Base-by-base conservation (phyloP, 2,888 invertebrate genomes). In the Drosophila barbarae region DNA sequence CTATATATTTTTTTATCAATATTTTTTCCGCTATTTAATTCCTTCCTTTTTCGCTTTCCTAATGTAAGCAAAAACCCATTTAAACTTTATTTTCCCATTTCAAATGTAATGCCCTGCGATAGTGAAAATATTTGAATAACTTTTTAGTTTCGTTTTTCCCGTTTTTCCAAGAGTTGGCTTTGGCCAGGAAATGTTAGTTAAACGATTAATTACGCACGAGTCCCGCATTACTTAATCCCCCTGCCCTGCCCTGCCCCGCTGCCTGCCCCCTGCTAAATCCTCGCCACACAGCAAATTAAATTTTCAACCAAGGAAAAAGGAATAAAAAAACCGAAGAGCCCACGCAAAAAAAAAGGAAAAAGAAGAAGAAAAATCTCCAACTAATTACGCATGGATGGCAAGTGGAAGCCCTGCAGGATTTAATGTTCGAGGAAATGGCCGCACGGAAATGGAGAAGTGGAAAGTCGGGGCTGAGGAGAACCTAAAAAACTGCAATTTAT, bases 351-450 rank as follows among this genome's bases (percentile, higher is more conserved):
- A 44, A 26, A 2, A 9, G 23, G n/a, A 4, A 41, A 42, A 42
- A 42, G 6, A 21, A 13, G 10, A 34, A 34, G 32, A 44, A 61
- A 63, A 61, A 63, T 61, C 61, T 61, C 69, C 78, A 81, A 81
- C 84, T 81, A 84, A 84, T 81, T 81, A 81, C 82, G 81, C 80
- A 81, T 81, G 77, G 78, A 75, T 82, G 79, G 76, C 71, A 78
- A 83, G 73, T 61, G 71, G 64, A 51, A 52, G 59, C 58, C 75
- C 56, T 56, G 55, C 39, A 49, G 59, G 54, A 58, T 52, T 49
- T 57, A 63, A 63, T 63, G 63, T 63, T 42, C 63, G 15, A 63
- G 50, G 42, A 64, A 64, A 64, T 64, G 65, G 47, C 38, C 44
- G 18, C 46, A 21, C 36, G 55, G 42, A 59, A 34, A 18, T 38